These are phyloP conservation scores for Polydrusus tereticollis DNA, from an alignment of 2,888 invertebrate species.

Conservation along the genomic window DNA sequence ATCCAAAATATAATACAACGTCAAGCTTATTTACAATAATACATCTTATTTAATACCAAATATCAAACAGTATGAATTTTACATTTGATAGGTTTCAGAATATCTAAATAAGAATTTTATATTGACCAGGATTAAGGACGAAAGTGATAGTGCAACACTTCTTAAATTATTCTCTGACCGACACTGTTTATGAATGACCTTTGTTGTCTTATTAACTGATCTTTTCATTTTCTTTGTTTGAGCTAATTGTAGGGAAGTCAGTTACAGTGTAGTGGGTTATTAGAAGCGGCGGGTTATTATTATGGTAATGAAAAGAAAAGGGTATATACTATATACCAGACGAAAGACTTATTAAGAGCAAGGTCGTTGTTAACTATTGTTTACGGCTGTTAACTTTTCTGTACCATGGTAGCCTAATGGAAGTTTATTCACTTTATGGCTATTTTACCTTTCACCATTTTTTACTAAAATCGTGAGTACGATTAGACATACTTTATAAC, in stretches of 20 bases:
- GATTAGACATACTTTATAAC: no score
- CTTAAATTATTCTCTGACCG: neutral
- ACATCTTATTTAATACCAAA: no score
- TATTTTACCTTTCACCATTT: neutral
- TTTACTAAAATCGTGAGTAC: neutral
- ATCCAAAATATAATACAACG: no score
- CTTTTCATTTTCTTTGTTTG: constrained; percentile 19
- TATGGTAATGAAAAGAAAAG: constrained; percentile 35
- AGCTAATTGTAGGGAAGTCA: constrained; percentile 24
- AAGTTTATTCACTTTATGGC: neutral
- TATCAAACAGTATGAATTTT: no score
- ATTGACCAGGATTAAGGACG: no score
- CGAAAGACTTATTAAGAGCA: constrained; percentile 20
- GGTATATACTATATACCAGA: constrained; percentile 24
- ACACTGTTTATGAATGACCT: constrained; percentile 1
- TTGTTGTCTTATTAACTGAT: constrained; percentile 12
- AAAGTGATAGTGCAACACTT: neutral
- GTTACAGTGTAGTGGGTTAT: constrained; percentile 6
- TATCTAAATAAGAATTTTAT: no score
- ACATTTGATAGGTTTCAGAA: no score
- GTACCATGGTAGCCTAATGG: neutral
- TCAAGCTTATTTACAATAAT: no score
- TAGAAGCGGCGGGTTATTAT: constrained; percentile 25
- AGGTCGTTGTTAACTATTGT: constrained; percentile 19
- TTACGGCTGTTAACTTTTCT: constrained; percentile 1